Evolutionary conservation across 2,797 vertebrate genomes (phyloP).

Genomic region (Argya squamiceps): DNA sequence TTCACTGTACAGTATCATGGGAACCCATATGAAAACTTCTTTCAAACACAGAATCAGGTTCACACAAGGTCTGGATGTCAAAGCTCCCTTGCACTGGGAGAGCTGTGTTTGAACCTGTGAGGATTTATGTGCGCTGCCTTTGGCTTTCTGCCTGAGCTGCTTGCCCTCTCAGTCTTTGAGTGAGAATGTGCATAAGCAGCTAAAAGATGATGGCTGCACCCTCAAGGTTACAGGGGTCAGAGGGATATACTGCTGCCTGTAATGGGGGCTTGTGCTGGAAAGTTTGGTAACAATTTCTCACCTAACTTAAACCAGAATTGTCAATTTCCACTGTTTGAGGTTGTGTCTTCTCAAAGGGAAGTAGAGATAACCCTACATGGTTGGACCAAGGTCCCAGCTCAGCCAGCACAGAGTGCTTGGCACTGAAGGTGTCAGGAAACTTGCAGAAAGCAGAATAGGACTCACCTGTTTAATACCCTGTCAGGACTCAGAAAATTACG

Average conservation of each 20-base stretch:
- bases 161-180: not conserved
- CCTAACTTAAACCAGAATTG: not conserved
- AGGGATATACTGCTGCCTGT: not conserved
- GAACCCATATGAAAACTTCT: not conserved
- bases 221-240: not conserved
- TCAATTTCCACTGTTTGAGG: not conserved
- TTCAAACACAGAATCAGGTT: too few relatives aligned
- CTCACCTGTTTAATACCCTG: not conserved
- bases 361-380: rapidly evolving
- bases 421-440: not conserved
- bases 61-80: too few relatives aligned
- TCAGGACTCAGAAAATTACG: not conserved
- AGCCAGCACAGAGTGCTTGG: not conserved
- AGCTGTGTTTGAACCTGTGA: not conserved
- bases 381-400: not conserved
- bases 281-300: not conserved
- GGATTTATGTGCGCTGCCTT: not conserved
- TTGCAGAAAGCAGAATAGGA: not conserved
- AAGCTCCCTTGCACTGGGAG: not conserved
- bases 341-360: not conserved
- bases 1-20: not conserved
- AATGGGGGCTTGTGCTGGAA: not conserved
- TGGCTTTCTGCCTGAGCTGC: not conserved
- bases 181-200: not conserved
- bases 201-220: not conserved